phyloP scores from a whole-genome alignment of 2,113 vertebrate genomes.

The Lagopus muta region DNA sequence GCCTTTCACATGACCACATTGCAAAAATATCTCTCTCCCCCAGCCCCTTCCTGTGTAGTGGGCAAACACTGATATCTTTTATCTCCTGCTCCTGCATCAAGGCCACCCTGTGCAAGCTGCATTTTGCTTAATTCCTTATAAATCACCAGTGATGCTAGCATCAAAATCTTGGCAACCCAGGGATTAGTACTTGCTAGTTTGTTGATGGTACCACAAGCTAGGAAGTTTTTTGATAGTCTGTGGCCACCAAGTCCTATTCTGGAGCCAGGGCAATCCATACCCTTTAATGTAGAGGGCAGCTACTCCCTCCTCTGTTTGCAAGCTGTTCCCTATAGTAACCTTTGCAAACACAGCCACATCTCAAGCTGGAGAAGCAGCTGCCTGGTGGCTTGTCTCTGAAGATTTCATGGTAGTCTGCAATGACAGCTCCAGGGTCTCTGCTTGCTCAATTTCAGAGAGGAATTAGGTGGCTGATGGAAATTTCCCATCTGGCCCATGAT shows the following conservation, averaged over 20 bases:
- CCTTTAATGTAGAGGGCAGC: background rate
- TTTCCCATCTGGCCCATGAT: background rate
- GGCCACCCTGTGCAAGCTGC: background rate
- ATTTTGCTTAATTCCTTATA: constrained; percentile 23
- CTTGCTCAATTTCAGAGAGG: background rate
- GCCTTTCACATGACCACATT: background rate
- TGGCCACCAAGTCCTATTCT: background rate
- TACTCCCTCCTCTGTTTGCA: accelerated
- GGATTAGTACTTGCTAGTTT: background rate
- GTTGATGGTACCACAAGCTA: background rate
- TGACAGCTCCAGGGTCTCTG: background rate
- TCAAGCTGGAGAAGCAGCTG: background rate
- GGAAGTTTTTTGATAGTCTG: background rate
- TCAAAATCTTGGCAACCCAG: background rate
- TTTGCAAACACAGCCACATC: background rate
- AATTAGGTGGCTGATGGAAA: accelerated
- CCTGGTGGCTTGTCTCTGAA: accelerated
- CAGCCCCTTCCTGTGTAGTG: background rate
- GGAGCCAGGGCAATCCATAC: background rate
- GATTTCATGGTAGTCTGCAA: background rate
- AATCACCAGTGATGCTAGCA: constrained; percentile 11
- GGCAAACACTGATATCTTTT: constrained; percentile 3
- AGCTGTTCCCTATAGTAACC: background rate
- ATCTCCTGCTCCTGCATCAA: background rate
- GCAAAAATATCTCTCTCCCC: constrained; percentile 32